Conservation (phyloP, 2,888 invertebrate genomes). For the Stenoptilia bipunctidactyla region DNA sequence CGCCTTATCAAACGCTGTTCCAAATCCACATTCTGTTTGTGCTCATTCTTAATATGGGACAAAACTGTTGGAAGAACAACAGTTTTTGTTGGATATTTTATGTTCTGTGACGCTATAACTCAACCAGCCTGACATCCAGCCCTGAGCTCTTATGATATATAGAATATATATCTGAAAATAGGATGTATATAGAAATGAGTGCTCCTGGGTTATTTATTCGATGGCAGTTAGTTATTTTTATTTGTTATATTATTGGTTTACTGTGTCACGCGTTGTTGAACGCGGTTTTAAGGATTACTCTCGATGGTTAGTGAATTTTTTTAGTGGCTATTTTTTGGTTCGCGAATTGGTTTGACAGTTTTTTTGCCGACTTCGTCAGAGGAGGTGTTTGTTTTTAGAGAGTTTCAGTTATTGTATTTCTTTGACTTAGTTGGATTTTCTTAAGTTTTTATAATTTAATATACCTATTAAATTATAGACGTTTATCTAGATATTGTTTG, state of each 20-base stretch:
- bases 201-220: slow-evolving; percentile 45
- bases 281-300: neutral
- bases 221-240: slow-evolving; percentile 58
- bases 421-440: no score
- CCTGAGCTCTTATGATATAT: slow-evolving; percentile 50
- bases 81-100: slow-evolving; percentile 69
- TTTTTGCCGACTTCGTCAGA: no score
- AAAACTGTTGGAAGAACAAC: slow-evolving; percentile 70
- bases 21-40: slow-evolving; percentile 65
- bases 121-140: slow-evolving; percentile 46
- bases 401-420: no score
- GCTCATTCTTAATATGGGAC: slow-evolving; percentile 70
- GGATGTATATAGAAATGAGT: slow-evolving; percentile 12
- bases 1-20: slow-evolving; percentile 25
- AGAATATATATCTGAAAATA: slow-evolving; percentile 3
- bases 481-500: no score
- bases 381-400: no score
- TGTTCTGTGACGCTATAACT: slow-evolving; percentile 67
- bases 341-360: no score
- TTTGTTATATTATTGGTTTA: slow-evolving; percentile 60
- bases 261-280: slow-evolving; percentile 50
- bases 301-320: no score
- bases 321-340: no score
- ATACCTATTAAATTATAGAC: no score
- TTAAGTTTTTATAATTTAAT: no score